phyloP scores from a whole-genome alignment of 2,113 vertebrate genomes.

The Rhea americana region DNA sequence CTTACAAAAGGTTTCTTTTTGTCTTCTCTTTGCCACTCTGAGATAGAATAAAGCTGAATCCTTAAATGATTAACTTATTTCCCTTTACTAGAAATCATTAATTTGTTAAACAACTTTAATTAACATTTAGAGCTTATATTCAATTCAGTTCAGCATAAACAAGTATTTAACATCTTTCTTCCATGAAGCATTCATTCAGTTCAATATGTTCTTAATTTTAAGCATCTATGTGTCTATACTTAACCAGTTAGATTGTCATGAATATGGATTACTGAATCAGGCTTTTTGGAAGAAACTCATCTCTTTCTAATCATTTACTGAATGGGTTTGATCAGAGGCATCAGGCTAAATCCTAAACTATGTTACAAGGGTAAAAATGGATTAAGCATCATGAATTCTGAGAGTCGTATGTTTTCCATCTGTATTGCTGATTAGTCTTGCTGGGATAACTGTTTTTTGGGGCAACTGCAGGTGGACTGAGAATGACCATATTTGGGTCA shows the following conservation, averaged over 20 bases:
- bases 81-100: constrained; percentile 24
- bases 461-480: not conserved
- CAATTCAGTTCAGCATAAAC: not conserved
- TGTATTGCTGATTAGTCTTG: not conserved
- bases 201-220: not conserved
- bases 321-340: not conserved
- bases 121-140: not conserved
- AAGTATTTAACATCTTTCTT: not conserved
- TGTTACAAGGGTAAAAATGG: not conserved
- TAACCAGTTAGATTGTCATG: not conserved
- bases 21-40: not conserved
- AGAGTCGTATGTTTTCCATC: not conserved
- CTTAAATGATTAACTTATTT: constrained; percentile 3
- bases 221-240: not conserved
- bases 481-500: accelerated
- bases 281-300: not conserved
- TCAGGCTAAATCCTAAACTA: not conserved
- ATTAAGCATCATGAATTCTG: not conserved
- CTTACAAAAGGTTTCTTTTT: not conserved
- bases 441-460: not conserved
- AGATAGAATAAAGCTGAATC: not conserved
- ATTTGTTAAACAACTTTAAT: constrained; percentile 6
- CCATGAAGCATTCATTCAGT: not conserved
- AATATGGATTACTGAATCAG: not conserved
- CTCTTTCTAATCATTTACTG: not conserved